Base-by-base conservation (phyloP, 2,888 invertebrate species). In the Leptothorax acervorum region DNA sequence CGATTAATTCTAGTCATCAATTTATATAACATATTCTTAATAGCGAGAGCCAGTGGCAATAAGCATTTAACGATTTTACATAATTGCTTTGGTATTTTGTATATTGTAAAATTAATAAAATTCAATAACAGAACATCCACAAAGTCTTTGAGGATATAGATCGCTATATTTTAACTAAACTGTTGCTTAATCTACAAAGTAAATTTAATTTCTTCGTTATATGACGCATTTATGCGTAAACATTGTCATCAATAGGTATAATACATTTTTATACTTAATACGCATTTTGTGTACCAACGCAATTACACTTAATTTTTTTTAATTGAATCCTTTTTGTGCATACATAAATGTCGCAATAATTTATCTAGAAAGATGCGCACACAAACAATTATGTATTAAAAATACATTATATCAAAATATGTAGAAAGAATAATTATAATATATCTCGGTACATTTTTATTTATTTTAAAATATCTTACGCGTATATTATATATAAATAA, bases 41-140 rank as follows among this genome's bases (percentile, higher is more conserved):
- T 63, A 55, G 23, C 53, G 31, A 51, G 18, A 51, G 11, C 23
- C n/a, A 63, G 9, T 23, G 15, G 23, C 15, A 53, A 75, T 39
- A 76, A 76, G 51, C 51, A 53, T 76, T 74, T 63, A 76, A 76
- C 2, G 45, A 62, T 48, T 62, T 74, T n/a, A 63, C 18, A 12
- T 51, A 39, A 39, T 51, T 39, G 23, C 15, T 51, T 39, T 63
- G 23, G 18, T 63, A 39, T 39, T 51, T 28, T 75, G 11, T 63
- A 15, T 15, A 11, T 18, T 63, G 23, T 42, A 55, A 3, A 73
- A 57, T 63, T 51, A 62, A 63, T 39, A 63, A 63, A 76, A 71
- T 55, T 8, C 4, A 18, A 45, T 48, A 75, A 51, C 51, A 3
- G 18, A 48, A 48, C 3, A 48, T 23, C 28, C 35, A 23, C 11